Evolutionary conservation across 2,113 vertebrate species (phyloP), one percentile per base, ranked within the genome.

Genomic region (Apteryx owenii): DNA sequence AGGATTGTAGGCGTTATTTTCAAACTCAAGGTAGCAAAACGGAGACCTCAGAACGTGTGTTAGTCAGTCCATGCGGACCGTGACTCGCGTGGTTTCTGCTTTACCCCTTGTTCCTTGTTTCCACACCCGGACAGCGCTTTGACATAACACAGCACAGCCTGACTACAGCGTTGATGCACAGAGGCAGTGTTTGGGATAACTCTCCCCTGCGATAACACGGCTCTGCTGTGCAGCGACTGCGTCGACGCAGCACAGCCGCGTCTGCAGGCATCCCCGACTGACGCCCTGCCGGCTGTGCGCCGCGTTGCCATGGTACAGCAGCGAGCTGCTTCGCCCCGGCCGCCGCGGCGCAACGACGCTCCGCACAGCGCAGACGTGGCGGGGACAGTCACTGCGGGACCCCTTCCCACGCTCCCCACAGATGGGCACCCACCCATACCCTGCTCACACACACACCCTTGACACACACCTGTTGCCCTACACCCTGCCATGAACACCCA

Each of bases 11-110:
- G 2, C 4, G 1, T 33, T 26, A 51, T 69, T 75, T 85, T 81
- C 69, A 64, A 64, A 42, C 29, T 44, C 29, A 36, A 13, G 54
- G n/a, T 2, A 33, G 29, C 21, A 33, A 85, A 80, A 75, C 1
- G 3, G 23, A 51, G 72, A 16, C 50, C 36, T 21, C 2, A 0
- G n/a, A 0, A 1, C 4, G 19, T 17, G 44, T 1, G 1, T 25
- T 66, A 33, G 44, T 60, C 15, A 1, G n/a, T 20, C 58, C 44
- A 60, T 2, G 29, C 5, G 64, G 50, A 20, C 3, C 1, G 48
- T 3, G 0, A 69, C 56, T n/a, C 31, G 13, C 0, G 0, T 15
- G 31, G 58, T 64, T 81, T 29, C 15, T 7, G 6, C 76, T 84
- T 51, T 46, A 58, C 12, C 62, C 62, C 16, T 31, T 21, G 6